Evolutionary conservation across 35 echinoderm and acorn worm species (phyloP).

Genomic region (Heliocidaris erythrogramma): DNA sequence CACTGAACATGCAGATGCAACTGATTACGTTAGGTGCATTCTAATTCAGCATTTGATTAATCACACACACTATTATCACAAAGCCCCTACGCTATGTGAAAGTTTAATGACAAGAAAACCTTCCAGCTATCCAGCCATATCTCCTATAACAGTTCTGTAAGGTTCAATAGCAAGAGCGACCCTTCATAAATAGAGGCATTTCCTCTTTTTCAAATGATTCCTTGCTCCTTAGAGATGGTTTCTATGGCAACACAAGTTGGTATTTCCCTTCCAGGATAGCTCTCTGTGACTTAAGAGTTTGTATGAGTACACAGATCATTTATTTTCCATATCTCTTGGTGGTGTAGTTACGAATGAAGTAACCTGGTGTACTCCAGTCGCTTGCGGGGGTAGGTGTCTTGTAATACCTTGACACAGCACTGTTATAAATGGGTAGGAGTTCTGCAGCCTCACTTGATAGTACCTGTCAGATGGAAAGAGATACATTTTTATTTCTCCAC

Average conservation of each 20-base stretch:
- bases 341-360: slow-evolving; percentile 53
- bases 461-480: slow-evolving; percentile 53
- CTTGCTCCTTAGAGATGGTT: neutral
- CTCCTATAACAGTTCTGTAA: neutral
- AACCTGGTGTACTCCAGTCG: slow-evolving; percentile 90
- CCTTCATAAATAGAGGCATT: too few species aligned
- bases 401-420: slow-evolving; percentile 74
- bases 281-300: neutral
- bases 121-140: neutral
- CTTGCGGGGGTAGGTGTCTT: slow-evolving; percentile 66
- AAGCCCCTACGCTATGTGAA: neutral
- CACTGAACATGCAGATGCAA: neutral
- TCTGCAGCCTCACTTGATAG: slow-evolving; percentile 93
- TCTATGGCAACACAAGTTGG: neutral
- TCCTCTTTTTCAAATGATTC: neutral
- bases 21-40: neutral
- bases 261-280: neutral
- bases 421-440: slow-evolving; percentile 90
- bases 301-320: neutral
- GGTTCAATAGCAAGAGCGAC: neutral
- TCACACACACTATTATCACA: neutral
- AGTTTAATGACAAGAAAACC: neutral
- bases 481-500: too few species aligned
- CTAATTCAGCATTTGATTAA: slow-evolving; percentile 3
- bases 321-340: slow-evolving; percentile 46